Percentiles rank a stretch among this genome's conserved stretches.
These are phyloP conservation scores for Azorinus chamasolen DNA, from an alignment of 2,888 invertebrate species.

Conservation along the genomic window DNA sequence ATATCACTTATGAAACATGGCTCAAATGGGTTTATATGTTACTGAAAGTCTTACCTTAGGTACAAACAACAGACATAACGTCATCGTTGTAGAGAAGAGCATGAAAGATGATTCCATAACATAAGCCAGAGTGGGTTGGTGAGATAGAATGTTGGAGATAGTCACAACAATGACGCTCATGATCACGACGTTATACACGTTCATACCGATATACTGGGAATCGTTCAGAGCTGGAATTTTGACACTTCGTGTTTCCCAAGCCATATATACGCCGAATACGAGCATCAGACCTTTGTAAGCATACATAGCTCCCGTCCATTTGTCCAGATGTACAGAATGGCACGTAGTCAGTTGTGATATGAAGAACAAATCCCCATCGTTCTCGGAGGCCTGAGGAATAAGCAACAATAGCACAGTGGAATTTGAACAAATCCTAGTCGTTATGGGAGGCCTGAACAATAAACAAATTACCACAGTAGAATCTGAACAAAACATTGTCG, in stretches of 20 bases:
- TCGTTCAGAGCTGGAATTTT: conserved; percentile 97
- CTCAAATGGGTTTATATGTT: no score
- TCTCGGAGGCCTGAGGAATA: conserved; percentile 73
- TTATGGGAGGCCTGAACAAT: no score
- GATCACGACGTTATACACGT: conserved; percentile 96
- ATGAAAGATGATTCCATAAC: conserved; percentile 92
- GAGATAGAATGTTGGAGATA: conserved; percentile 94
- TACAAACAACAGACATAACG: conserved; percentile 94
- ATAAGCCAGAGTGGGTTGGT: conserved; percentile 86
- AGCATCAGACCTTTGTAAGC: conserved; percentile 96
- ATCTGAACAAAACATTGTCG: no score
- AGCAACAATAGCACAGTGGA: no score
- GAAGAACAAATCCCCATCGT: conserved; percentile 83
- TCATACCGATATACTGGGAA: conserved; percentile 96
- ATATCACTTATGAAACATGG: no score
- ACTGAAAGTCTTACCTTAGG: conserved; percentile 90
- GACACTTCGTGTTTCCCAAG: conserved; percentile 94
- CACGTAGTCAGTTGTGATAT: conserved; percentile 93
- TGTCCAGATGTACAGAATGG: conserved; percentile 94
- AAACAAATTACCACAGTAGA: no score
- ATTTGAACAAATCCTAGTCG: no score
- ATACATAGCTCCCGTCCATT: conserved; percentile 96
- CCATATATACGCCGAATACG: conserved; percentile 97
- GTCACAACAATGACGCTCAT: conserved; percentile 95
- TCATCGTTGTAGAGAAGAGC: conserved; percentile 94